Conservation (phyloP, 2,888 invertebrate genomes). For the Dichetophora obliterata region DNA sequence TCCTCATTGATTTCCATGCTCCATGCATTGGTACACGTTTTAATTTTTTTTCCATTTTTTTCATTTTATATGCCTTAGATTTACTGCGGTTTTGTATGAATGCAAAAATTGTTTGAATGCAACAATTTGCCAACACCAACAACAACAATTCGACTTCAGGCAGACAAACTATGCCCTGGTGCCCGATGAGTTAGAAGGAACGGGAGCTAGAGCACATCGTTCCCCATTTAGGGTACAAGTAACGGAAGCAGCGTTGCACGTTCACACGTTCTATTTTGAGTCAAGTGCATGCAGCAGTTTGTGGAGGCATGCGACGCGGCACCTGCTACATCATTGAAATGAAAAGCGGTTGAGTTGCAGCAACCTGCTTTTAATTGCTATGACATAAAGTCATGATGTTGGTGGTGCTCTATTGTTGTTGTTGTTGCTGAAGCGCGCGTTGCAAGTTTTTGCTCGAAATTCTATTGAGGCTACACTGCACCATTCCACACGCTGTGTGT, state of each 20-base stretch:
- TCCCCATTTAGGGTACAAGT: constrained; percentile 10
- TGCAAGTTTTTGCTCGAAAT: not conserved
- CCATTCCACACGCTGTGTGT: not conserved
- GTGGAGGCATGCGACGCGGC: not conserved
- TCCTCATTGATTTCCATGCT: not conserved
- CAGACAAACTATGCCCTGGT: not conserved
- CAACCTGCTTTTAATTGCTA: constrained; percentile 7
- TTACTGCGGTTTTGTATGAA: not conserved
- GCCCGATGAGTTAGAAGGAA: not conserved
- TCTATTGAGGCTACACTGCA: not conserved
- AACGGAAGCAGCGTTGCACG: constrained; percentile 18
- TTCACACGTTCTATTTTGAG: constrained; percentile 43
- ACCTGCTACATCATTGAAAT: constrained; percentile 20
- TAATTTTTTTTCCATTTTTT: not conserved
- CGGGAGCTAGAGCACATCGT: not conserved
- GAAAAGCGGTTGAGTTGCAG: constrained; percentile 5
- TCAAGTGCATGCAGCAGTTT: constrained; percentile 26
- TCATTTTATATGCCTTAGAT: not conserved
- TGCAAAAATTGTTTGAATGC: not conserved
- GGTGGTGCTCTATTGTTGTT: not conserved
- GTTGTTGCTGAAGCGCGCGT: not conserved
- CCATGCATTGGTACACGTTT: not conserved
- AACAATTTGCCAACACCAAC: not conserved
- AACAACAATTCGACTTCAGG: not conserved
- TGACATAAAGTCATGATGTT: constrained; percentile 5